Evolutionary conservation across 2,113 vertebrate species (phyloP).

Genomic region (Lepus europaeus): DNA sequence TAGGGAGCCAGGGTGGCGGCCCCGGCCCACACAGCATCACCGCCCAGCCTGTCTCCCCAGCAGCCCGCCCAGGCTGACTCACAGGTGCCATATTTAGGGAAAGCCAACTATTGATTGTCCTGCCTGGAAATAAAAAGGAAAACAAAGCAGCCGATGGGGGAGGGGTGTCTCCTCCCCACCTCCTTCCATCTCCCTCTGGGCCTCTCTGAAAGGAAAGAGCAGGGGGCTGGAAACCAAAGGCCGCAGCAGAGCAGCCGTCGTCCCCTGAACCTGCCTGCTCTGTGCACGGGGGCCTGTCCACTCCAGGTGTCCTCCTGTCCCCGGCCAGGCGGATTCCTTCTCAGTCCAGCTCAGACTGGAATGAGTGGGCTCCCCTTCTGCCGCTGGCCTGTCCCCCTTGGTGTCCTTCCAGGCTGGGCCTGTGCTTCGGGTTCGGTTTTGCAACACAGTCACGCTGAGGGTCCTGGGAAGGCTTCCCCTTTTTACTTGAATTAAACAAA

Average conservation of each 20-base stretch:
- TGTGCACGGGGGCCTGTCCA: not conserved
- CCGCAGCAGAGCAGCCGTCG: too few relatives aligned
- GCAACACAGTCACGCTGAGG: not conserved
- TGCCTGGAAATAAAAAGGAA: constrained; percentile 42
- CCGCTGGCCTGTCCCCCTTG: not conserved
- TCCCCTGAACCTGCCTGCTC: not conserved
- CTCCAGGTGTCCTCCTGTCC: not conserved
- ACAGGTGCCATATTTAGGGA: constrained; percentile 48
- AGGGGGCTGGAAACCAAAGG: not conserved
- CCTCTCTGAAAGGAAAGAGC: not conserved
- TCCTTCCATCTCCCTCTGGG: not conserved
- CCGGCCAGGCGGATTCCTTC: not conserved
- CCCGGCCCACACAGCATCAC: not conserved
- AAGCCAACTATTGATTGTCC: not conserved
- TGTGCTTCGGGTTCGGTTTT: not conserved
- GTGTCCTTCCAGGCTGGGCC: not conserved
- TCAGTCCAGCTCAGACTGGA: not conserved
- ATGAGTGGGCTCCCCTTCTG: not conserved
- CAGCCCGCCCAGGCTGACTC: not conserved
- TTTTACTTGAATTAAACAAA: constrained; percentile 23
- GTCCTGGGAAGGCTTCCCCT: constrained; percentile 2
- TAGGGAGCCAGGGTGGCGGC: not conserved
- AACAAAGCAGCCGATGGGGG: not conserved
- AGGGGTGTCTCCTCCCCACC: not conserved
- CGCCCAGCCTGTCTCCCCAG: not conserved